Percentiles rank a stretch among this genome's conserved stretches.
Conservation (phyloP, 2,888 invertebrate genomes). For the Eilema sororculum region DNA sequence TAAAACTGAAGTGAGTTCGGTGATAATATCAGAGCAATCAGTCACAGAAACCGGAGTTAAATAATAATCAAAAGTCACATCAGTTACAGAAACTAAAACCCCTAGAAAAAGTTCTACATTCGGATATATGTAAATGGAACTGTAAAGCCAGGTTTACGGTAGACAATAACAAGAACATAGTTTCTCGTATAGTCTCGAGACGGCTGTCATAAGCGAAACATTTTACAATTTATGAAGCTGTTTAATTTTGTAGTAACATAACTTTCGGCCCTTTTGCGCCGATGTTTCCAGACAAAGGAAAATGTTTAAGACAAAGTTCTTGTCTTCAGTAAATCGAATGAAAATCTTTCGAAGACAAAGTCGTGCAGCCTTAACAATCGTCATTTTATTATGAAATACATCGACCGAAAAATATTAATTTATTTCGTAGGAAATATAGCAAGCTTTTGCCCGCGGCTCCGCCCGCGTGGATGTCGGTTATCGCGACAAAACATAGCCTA, state of each 20-base stretch:
- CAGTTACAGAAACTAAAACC: conserved; percentile 31
- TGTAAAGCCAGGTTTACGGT: conserved; percentile 24
- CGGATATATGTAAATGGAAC: conserved; percentile 18
- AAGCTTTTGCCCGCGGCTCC: too few relatives aligned
- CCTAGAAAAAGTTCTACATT: conserved; percentile 32
- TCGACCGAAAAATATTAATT: conserved; percentile 14
- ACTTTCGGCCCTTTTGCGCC: conserved; percentile 69
- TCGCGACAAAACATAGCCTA: too few relatives aligned
- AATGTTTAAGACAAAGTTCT: conserved; percentile 46
- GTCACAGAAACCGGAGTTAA: conserved; percentile 28
- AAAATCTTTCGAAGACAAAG: conserved; percentile 37
- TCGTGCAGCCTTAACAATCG: conserved; percentile 40
- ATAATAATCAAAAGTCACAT: conserved; percentile 36
- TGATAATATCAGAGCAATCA: conserved; percentile 37
- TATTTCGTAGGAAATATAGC: not conserved
- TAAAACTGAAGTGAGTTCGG: conserved; percentile 33
- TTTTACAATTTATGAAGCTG: conserved; percentile 70
- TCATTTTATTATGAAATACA: conserved; percentile 41
- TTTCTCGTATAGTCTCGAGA: conserved; percentile 61
- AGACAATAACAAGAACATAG: conserved; percentile 63
- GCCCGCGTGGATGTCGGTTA: too few relatives aligned
- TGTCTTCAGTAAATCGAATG: conserved; percentile 37
- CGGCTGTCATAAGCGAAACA: conserved; percentile 65
- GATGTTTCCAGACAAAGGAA: conserved; percentile 46
- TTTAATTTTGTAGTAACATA: conserved; percentile 70